Evolutionary conservation across 2,888 invertebrate species (phyloP), one percentile per base, ranked within the genome.

Genomic region (Bombylius major): DNA sequence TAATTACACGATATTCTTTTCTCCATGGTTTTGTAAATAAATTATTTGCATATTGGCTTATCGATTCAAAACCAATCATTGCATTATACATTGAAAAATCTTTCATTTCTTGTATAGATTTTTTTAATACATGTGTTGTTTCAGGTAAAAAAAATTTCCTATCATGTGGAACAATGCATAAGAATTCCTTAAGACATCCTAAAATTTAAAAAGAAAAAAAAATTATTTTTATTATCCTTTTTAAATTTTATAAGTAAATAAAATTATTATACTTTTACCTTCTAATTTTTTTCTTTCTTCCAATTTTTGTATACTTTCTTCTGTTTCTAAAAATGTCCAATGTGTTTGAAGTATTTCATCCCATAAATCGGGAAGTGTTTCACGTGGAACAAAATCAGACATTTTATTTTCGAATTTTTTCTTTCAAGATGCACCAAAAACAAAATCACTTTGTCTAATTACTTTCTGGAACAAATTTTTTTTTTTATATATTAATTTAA

Each of bases 1-100:
- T 83, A 59, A 93, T 81, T 59, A 82, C 80, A 64, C 82, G 80
- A 70, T 88, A 94, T 71, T 94, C 93, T 70, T 85, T 87, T 62
- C 93, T 77, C 93, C 93, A 94, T 5, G 92, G 91, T 69, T 92
- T 90, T 13, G 86, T 82, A 54, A 90, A 77, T 59, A 94, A 76
- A 74, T 93, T 92, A 56, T 84, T 86, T 4, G 92, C 92, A 71
- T 93, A 93, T 62, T 87, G 79, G 58, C 88, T 90, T 61, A 93
- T 78, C 42, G 89, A 86, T 64, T 87, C 86, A 82, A 90, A 93
- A 13, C 91, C 92, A 50, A 84, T 78, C 36, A 86, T 84, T 14
- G 89, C 89, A 63, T 86, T 81, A 65, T 87, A 87, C 31, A 87
- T 89, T 68, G 86, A 90, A 69, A 89, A 92, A 64, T 87, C 84